phyloP scores from a whole-genome alignment of 2,888 invertebrate species.

The Nomada ferruginata region DNA sequence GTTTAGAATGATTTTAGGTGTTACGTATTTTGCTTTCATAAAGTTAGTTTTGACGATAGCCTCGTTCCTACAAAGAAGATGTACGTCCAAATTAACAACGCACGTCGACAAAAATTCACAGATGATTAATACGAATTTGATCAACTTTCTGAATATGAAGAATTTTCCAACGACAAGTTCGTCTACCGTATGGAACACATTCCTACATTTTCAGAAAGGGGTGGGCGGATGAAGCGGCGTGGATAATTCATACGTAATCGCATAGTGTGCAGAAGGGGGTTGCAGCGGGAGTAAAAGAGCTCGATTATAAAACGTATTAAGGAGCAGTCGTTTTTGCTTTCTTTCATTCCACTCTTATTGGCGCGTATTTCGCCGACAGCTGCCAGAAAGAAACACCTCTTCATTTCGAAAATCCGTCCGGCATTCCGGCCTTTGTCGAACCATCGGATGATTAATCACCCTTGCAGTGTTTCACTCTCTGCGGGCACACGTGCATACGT shows the following conservation, averaged over 20 bases:
- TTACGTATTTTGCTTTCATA: too few species aligned
- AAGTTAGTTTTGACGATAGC: too few species aligned
- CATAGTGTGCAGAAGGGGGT: background rate
- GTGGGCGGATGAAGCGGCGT: background rate
- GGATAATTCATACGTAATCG: conserved; percentile 13
- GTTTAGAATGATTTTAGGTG: too few species aligned
- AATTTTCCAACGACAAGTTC: background rate
- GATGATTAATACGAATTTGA: background rate
- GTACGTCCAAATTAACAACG: too few species aligned
- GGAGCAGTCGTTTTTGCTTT: conserved; percentile 25
- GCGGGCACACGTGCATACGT: conserved; percentile 47
- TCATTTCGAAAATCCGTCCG: conserved; percentile 60
- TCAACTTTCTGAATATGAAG: background rate
- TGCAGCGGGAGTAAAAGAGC: conserved; percentile 16
- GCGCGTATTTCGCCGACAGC: conserved; percentile 26
- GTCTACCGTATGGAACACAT: background rate
- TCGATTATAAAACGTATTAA: conserved; percentile 47
- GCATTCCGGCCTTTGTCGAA: conserved; percentile 64
- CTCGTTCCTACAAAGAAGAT: too few species aligned
- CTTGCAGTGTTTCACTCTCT: conserved; percentile 25
- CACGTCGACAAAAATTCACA: too few species aligned
- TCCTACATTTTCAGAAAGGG: background rate
- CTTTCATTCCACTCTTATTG: conserved; percentile 30
- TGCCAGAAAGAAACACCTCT: conserved; percentile 42
- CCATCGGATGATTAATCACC: conserved; percentile 68